Evolutionary conservation across 2,888 invertebrate genomes (phyloP), one percentile per base, ranked within the genome.

Genomic region (Idaea straminata): DNA sequence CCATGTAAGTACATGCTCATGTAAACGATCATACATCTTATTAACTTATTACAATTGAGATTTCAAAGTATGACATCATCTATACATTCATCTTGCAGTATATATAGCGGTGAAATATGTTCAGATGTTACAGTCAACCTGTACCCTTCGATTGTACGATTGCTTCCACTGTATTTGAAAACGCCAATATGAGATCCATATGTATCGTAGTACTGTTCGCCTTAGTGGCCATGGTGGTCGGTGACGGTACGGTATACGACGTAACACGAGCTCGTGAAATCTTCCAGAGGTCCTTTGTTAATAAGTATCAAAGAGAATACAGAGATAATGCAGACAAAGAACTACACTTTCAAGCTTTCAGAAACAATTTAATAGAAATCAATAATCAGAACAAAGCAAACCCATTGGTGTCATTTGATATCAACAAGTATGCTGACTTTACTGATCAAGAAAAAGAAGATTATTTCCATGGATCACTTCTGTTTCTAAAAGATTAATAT

Each of bases 401-500:
- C 47, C 4, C 67, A 0, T 25, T 62, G 13, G 77, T 81, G 3
- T 75, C 72, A 5, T 84, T 67, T 64, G 83, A 72, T 25, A 77
- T 85, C 35, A 85, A 84, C 47, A 68, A 81, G 65, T 83, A 83
- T 13, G 75, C 86, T 6, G 86, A 86, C 72, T 80, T 78, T 47
- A 83, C 84, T 0, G 67, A 71, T 0, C 77, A 81, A 3, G 80
- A 84, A 62, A 64, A 81, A 67, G 38, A 66, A 5, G 62, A 59
- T n/a, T 15, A 47, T 4, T 47, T 13, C 7, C 47, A 13, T 4
- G 13, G 10, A 47, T 3, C 25, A 25, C 25, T 25, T 1, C 25
- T 25, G 25, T 25, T 25, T 3, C 25, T 25, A 25, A 25, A 25
- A 25, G 25, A 1, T 25, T 25, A 25, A 1, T 25, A 25, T 2